Conservation (phyloP, 2,797 vertebrate genomes). For the Chaenodraco wilsoni region DNA sequence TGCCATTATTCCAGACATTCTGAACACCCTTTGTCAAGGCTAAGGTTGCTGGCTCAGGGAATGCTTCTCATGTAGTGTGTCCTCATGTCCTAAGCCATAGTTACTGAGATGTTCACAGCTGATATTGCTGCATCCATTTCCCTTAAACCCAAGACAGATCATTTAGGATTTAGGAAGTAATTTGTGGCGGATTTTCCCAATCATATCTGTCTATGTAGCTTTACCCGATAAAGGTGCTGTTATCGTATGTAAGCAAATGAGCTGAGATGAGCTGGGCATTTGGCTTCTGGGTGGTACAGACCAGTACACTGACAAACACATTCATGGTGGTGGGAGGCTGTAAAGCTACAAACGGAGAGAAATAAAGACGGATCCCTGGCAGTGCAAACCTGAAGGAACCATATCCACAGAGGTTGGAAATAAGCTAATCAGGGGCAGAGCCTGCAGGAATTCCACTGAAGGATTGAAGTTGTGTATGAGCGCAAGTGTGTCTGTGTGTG, state of each 20-base stretch:
- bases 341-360: slow-evolving; percentile 37
- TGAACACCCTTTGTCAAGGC: not conserved
- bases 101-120: slow-evolving; percentile 29
- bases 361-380: slow-evolving; percentile 34
- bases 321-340: slow-evolving; percentile 17
- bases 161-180: slow-evolving; percentile 41
- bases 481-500: slow-evolving; percentile 16
- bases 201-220: slow-evolving; percentile 17
- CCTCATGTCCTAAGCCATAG: slow-evolving; percentile 11
- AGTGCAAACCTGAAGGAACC: slow-evolving; percentile 57
- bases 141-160: not conserved
- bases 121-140: slow-evolving; percentile 21
- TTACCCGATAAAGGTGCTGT: slow-evolving; percentile 7
- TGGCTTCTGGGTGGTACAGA: slow-evolving; percentile 17
- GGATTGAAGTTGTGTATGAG: slow-evolving; percentile 41
- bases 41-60: slow-evolving; percentile 8
- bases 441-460: slow-evolving; percentile 49
- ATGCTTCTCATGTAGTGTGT: not conserved
- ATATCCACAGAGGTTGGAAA: slow-evolving; percentile 60
- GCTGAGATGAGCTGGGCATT: slow-evolving; percentile 35
- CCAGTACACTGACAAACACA: slow-evolving; percentile 14
- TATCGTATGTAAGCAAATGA: slow-evolving; percentile 48
- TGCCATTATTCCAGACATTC: not conserved
- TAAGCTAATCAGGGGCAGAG: slow-evolving; percentile 62
- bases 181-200: slow-evolving; percentile 37